Evolutionary conservation across 2,113 vertebrate genomes (phyloP), one percentile per base, ranked within the genome.

Genomic region (Anthoscopus minutus): DNA sequence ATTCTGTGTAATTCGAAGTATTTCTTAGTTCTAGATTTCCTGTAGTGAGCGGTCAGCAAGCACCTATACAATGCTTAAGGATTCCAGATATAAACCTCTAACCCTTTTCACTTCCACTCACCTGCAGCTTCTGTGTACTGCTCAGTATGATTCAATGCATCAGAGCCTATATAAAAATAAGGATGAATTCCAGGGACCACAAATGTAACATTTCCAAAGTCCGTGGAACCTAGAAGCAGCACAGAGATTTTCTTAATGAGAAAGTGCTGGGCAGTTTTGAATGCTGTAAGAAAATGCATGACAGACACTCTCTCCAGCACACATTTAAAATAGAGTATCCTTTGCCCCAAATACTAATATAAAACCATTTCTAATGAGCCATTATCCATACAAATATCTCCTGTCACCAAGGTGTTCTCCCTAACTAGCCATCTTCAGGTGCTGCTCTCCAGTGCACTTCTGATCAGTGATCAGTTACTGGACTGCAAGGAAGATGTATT

Each of bases 201-300:
- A 97, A 97, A 98, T 15, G 98, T 98, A 44, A 99, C 98, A 84
- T 99, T 99, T 89, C 99, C 99, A 97, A 99, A 99, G 95, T 99
- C 98, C 0, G 99, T 99, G 88, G 98, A 99, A 88, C 98, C 99
- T 99, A 97, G 47, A 74, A 94, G 73, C 7, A 96, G 70, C 45
- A 94, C 2, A 84, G 87, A 53, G 58, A 53, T 77, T 58, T 80
- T 65, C 70, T 79, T 53, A 76, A 65, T 61, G 25, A 76, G 28
- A 7, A 86, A 27, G 19, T 8, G 24, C 13, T 71, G 33, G 65
- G 56, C 37, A 81, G 54, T 67, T 57, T 17, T 73, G 54, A 84
- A 79, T 21, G 60, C 62, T 92, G 70, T 61, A 93, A 96, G 54
- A 96, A 96, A 93, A 40, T 4, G 13, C 47, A 84, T 38, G 33